phyloP scores from a whole-genome alignment of 2,888 invertebrate species.

The Andrena marginata region DNA sequence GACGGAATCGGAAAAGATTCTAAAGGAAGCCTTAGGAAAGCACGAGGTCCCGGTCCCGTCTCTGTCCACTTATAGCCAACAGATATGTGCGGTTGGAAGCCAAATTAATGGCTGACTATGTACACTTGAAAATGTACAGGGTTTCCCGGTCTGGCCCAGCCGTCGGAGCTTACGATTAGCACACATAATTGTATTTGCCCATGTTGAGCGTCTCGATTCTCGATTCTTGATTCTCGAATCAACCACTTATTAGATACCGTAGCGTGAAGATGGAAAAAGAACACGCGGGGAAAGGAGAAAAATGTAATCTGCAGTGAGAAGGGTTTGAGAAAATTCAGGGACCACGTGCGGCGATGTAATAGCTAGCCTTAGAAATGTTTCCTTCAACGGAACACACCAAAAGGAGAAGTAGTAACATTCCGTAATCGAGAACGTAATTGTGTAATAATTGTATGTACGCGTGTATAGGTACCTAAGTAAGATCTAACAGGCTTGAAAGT shows the following conservation, averaged over 20 bases:
- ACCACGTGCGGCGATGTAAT: background rate
- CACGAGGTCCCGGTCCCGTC: background rate
- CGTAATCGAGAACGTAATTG: conserved; percentile 6
- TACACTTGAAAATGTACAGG: background rate
- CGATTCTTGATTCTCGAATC: background rate
- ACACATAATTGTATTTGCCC: conserved; percentile 4
- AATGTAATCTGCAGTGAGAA: background rate
- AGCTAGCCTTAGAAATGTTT: background rate
- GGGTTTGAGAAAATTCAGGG: background rate
- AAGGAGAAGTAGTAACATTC: background rate
- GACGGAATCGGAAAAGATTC: conserved; percentile 2
- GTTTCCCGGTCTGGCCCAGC: conserved; percentile 22
- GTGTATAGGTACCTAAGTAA: too few relatives aligned
- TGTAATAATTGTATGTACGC: background rate
- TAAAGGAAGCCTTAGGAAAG: conserved; percentile 36
- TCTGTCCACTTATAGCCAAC: conserved; percentile 15
- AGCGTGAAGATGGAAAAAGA: background rate
- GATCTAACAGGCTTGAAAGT: background rate
- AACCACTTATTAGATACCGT: background rate
- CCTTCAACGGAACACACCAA: conserved; percentile 13
- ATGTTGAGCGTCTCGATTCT: background rate
- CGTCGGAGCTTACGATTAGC: background rate
- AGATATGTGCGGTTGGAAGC: conserved; percentile 43
- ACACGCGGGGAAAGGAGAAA: background rate
- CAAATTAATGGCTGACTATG: conserved; percentile 46